These are phyloP conservation scores for Petaurus breviceps DNA, from an alignment of 2,113 vertebrate species.

Conservation along the genomic window DNA sequence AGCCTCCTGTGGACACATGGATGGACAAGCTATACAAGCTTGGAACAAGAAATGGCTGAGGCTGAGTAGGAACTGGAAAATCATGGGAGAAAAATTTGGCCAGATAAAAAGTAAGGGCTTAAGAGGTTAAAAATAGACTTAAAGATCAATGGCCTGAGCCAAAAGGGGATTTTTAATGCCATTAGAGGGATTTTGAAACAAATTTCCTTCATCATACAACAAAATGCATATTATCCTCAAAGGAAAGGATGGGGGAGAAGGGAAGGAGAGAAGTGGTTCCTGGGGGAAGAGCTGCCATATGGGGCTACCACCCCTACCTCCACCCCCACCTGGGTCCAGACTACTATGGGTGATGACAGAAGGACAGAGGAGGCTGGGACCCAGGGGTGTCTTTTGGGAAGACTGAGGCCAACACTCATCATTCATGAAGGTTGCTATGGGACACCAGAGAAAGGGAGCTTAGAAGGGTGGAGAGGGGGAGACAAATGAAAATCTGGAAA, in stretches of 20 bases:
- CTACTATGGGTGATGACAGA: neutral
- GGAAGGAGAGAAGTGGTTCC: neutral
- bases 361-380: neutral
- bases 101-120: too few species aligned
- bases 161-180: too few species aligned
- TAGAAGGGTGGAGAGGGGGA: neutral
- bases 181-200: too few species aligned
- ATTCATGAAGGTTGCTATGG: neutral
- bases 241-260: neutral
- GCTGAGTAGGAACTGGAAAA: too few species aligned
- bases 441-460: neutral
- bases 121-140: too few species aligned
- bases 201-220: neutral
- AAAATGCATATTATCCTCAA: neutral
- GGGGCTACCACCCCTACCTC: neutral
- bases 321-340: neutral
- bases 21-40: too few species aligned
- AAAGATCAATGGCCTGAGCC: too few species aligned
- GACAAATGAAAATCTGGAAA: conserved; percentile 13
- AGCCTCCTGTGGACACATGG: too few species aligned
- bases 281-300: neutral
- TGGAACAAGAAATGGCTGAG: too few species aligned
- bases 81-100: too few species aligned
- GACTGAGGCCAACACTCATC: neutral
- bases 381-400: neutral